These are phyloP conservation scores for Ianthella basta DNA, from an alignment of 37 sponge, comb jelly and placozoan species.

Conservation along the genomic window DNA sequence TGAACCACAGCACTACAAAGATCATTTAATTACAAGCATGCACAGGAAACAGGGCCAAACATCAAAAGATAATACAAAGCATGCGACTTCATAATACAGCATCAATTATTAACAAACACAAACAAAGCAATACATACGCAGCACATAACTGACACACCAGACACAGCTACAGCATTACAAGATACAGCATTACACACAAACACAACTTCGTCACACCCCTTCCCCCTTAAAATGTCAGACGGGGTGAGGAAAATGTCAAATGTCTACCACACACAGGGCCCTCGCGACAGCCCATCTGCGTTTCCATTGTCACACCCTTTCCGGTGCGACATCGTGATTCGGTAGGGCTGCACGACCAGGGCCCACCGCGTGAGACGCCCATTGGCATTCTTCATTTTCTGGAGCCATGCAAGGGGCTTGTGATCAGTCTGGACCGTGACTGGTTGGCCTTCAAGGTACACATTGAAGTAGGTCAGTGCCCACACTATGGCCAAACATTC, in stretches of 20 bases:
- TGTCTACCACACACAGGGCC: neutral
- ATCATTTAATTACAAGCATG: too few relatives aligned
- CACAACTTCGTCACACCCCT: neutral
- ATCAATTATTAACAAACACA: too few relatives aligned
- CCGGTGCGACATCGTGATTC: neutral
- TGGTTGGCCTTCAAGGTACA: neutral
- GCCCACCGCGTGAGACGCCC: slow-evolving; percentile 23
- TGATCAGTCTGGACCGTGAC: slow-evolving; percentile 39
- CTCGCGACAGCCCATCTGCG: slow-evolving; percentile 22
- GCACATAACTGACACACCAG: too few relatives aligned
- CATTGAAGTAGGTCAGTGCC: neutral
- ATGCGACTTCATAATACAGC: too few relatives aligned
- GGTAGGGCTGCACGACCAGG: neutral
- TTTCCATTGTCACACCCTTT: neutral
- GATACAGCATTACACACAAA: neutral
- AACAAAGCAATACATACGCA: too few relatives aligned
- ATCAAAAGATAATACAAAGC: too few relatives aligned
- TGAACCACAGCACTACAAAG: too few relatives aligned
- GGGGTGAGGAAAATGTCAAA: neutral
- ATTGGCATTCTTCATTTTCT: slow-evolving; percentile 10
- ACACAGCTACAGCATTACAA: too few relatives aligned
- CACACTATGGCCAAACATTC: slow-evolving; percentile 39
- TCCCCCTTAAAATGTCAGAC: slow-evolving; percentile 4
- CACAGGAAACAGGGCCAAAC: too few relatives aligned
- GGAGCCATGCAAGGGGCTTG: slow-evolving; percentile 17